Percentiles rank a stretch among this genome's conserved stretches.
Conservation (phyloP, 2,888 invertebrate species). For the Drosophila mayaguana region DNA sequence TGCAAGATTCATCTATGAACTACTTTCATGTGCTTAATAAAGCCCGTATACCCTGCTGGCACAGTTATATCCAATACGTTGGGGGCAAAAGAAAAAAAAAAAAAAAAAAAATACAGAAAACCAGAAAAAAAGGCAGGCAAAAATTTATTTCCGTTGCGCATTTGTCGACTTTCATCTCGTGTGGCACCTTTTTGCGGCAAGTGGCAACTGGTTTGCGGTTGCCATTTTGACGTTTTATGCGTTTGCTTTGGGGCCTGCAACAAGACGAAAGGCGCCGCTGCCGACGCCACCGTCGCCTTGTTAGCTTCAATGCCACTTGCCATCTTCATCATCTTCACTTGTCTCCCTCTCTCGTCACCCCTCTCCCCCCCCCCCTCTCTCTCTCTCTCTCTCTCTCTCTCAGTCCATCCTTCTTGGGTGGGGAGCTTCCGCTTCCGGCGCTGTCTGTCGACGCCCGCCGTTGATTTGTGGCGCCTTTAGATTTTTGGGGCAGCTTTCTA, state of each 20-base stretch:
- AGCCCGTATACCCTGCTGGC: neutral
- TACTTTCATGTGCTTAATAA: neutral
- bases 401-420: neutral
- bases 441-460: slow-evolving; percentile 48
- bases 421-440: slow-evolving; percentile 71
- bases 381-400: neutral
- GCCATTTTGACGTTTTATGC: slow-evolving; percentile 76
- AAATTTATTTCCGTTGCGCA: slow-evolving; percentile 73
- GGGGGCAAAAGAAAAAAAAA: neutral
- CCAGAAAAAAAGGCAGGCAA: slow-evolving; percentile 20
- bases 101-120: no score
- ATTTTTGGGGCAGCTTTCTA: slow-evolving; percentile 43
- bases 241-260: slow-evolving; percentile 29
- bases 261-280: slow-evolving; percentile 18
- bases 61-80: neutral
- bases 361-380: neutral
- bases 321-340: slow-evolving; percentile 46
- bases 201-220: slow-evolving; percentile 63
- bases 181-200: slow-evolving; percentile 46
- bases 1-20: neutral
- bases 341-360: neutral
- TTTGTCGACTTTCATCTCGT: slow-evolving; percentile 58
- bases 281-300: slow-evolving; percentile 47
- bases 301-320: slow-evolving; percentile 57
- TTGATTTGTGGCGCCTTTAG: slow-evolving; percentile 73